A percentile compares a stretch with the other conserved stretches of the same genome.
Evolutionary conservation across 1,140 invertebrate genomes (phyloP).

Genomic region (Oncopeltus fasciatus): DNA sequence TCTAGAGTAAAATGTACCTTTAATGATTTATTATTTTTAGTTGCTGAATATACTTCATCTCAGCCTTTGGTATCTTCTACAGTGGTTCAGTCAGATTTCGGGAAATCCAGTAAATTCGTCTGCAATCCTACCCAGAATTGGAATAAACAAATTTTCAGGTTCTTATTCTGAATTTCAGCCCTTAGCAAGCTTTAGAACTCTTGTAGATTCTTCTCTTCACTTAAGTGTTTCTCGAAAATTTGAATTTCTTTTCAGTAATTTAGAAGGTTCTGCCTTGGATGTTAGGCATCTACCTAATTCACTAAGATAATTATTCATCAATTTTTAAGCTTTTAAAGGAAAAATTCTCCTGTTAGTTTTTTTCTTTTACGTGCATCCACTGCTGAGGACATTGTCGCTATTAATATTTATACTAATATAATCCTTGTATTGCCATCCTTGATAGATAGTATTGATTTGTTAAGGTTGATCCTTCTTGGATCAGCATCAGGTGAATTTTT

Average conservation of each 20-base stretch:
- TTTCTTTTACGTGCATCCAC: too few relatives aligned
- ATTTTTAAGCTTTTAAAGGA: neutral
- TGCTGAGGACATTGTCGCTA: neutral
- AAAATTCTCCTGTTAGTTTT: too few relatives aligned
- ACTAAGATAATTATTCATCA: slow-evolving; percentile 20
- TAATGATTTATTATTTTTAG: too few relatives aligned
- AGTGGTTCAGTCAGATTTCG: neutral
- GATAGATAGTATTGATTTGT: neutral
- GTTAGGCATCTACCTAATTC: neutral
- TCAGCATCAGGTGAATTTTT: slow-evolving; percentile 24
- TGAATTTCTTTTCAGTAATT: slow-evolving; percentile 58
- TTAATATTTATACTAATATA: neutral
- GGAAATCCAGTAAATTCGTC: neutral
- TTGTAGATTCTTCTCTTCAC: slow-evolving; percentile 2
- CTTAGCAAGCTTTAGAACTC: neutral
- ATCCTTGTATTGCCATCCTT: neutral
- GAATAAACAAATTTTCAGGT: neutral
- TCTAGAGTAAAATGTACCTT: too few relatives aligned
- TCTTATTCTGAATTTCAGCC: neutral
- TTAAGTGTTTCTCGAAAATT: slow-evolving; percentile 29
- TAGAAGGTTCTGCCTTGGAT: slow-evolving; percentile 48
- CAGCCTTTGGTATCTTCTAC: neutral
- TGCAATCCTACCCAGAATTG: neutral
- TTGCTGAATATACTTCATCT: neutral
- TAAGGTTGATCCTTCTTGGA: neutral